These are phyloP conservation scores for Percopsis omiscomaycus DNA, from an alignment of 2,797 vertebrate species.

Conservation along the genomic window DNA sequence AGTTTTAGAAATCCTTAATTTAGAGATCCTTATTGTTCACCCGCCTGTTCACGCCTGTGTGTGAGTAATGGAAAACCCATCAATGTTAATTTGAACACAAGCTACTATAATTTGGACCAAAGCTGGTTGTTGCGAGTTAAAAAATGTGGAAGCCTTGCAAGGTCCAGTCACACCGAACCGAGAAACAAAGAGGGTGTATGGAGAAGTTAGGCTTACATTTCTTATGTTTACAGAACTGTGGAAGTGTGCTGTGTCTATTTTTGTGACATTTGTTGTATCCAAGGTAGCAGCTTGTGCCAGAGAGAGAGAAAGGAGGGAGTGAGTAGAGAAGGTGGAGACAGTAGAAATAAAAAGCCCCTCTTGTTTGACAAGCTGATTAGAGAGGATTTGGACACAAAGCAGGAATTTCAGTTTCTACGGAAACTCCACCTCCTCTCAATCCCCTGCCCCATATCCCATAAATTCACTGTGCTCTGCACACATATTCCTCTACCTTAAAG, in stretches of 20 bases:
- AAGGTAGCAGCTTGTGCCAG: slow-evolving; percentile 9
- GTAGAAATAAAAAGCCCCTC: slow-evolving; percentile 10
- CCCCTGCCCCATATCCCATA: slow-evolving; percentile 10
- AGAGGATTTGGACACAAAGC: slow-evolving; percentile 45
- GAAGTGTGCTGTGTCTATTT: slow-evolving; percentile 17
- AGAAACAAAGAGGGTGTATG: neutral
- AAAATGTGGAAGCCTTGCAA: neutral
- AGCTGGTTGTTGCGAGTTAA: neutral
- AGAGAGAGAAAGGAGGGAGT: neutral
- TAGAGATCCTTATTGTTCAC: no score
- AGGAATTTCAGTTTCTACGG: slow-evolving; percentile 45
- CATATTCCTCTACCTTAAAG: no score
- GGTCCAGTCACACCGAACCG: neutral
- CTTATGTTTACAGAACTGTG: slow-evolving; percentile 12
- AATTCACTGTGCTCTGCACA: slow-evolving; percentile 16
- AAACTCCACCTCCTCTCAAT: slow-evolving; percentile 28
- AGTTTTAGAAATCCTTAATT: slow-evolving; percentile 15
- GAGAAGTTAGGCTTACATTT: neutral
- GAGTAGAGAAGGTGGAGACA: neutral
- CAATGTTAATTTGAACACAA: no score
- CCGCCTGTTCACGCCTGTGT: neutral
- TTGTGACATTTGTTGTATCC: slow-evolving; percentile 23
- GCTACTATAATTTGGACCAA: neutral
- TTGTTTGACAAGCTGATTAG: slow-evolving; percentile 48
- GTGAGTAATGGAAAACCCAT: neutral